Evolutionary conservation across 2,113 vertebrate genomes (phyloP).

Genomic region (Antechinus flavipes): DNA sequence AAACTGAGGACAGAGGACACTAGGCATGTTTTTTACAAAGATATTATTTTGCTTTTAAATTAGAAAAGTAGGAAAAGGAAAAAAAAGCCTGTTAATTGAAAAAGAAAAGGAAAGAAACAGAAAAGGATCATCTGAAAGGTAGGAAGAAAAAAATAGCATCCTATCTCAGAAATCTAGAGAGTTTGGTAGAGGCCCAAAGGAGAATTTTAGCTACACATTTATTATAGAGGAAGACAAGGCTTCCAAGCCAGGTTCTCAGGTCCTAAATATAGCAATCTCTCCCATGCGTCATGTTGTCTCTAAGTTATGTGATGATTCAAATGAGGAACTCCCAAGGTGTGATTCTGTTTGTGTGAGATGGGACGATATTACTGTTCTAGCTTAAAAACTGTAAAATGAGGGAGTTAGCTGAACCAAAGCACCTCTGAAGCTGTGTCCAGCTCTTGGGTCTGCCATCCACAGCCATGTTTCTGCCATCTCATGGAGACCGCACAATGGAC

Average conservation of each 20-base stretch:
- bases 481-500: background rate
- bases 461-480: background rate
- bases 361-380: background rate
- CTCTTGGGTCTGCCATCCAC: background rate
- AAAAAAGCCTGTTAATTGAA: background rate
- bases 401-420: background rate
- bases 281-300: background rate
- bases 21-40: background rate
- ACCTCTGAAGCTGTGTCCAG: background rate
- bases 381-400: constrained; percentile 24
- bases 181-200: too few species aligned
- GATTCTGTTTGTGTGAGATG: background rate
- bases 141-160: background rate
- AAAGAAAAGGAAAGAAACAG: background rate
- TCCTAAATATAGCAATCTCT: background rate
- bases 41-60: background rate
- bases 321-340: constrained; percentile 1
- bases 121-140: background rate
- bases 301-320: constrained; percentile 28
- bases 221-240: background rate
- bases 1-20: background rate
- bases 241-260: background rate
- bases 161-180: too few species aligned
- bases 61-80: background rate
- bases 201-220: background rate